Percentiles rank a stretch among this genome's conserved stretches.
phyloP scores from a whole-genome alignment of 2,113 vertebrate genomes.

The Ia io region DNA sequence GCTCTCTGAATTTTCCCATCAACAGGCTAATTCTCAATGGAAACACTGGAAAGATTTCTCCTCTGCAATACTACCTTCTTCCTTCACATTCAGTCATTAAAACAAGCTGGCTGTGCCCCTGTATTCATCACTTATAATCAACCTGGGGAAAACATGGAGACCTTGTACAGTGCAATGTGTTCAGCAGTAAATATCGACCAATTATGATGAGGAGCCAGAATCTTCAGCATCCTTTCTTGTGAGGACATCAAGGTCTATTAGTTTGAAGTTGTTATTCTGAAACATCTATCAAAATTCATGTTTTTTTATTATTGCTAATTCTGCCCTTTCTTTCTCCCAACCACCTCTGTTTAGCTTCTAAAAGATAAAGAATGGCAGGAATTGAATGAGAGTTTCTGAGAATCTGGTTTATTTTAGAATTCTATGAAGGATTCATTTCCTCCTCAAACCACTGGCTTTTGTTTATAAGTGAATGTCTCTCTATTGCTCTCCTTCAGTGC shows the following conservation, averaged over 20 bases:
- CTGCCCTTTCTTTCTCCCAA: not conserved
- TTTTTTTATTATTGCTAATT: conserved; percentile 28
- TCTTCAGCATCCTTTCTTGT: conserved; percentile 28
- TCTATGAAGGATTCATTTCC: conserved; percentile 25
- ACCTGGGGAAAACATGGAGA: conserved; percentile 38
- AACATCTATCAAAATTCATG: not conserved
- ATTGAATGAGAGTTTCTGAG: conserved; percentile 9
- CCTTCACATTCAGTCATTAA: conserved; percentile 46
- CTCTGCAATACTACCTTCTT: conserved; percentile 24
- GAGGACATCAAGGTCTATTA: conserved; percentile 33
- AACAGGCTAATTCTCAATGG: conserved; percentile 44
- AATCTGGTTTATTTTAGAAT: conserved; percentile 1
- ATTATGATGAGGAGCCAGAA: not conserved
- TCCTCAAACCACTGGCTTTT: not conserved
- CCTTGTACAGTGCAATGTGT: not conserved
- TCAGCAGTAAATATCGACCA: conserved; percentile 15
- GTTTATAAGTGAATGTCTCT: conserved; percentile 34
- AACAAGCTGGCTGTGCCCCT: not conserved
- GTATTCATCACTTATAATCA: conserved; percentile 42
- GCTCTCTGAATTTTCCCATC: conserved; percentile 43
- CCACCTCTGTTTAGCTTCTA: not conserved
- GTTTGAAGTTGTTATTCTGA: not conserved
- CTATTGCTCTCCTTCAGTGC: not conserved
- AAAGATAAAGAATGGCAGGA: conserved; percentile 20
- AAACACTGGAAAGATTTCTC: conserved; percentile 34